Conservation (phyloP, 2,888 invertebrate species). For the Electrophaes corylata region DNA sequence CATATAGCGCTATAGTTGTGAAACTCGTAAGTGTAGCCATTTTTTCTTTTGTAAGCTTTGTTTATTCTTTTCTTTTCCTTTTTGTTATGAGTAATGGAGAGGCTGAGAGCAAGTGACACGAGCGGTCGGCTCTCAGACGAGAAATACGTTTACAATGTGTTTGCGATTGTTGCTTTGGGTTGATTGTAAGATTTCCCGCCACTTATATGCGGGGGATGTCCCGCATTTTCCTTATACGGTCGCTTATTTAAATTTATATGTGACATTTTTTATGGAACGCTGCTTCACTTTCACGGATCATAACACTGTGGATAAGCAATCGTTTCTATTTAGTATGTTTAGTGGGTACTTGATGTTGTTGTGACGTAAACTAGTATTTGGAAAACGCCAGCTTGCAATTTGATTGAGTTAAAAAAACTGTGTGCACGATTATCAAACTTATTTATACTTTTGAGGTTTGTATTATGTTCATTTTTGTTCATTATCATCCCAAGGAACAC, state of each 20-base stretch:
- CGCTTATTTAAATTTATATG: conserved; percentile 42
- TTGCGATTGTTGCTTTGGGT: conserved; percentile 54
- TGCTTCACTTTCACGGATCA: conserved; percentile 24
- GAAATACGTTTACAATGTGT: conserved; percentile 64
- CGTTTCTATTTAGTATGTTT: neutral
- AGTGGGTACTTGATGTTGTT: neutral
- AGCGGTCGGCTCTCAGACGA: conserved; percentile 53
- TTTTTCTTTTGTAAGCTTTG: conserved; percentile 73
- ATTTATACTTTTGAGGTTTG: too few species aligned
- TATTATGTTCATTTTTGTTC: too few species aligned
- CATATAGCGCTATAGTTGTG: conserved; percentile 70
- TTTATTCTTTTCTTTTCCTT: conserved; percentile 70
- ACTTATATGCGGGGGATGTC: conserved; percentile 70
- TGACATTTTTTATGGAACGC: conserved; percentile 33
- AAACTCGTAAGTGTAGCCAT: conserved; percentile 77
- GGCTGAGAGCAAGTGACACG: conserved; percentile 59
- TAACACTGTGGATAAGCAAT: conserved; percentile 11
- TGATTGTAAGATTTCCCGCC: conserved; percentile 69
- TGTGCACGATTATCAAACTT: too few species aligned
- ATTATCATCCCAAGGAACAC: too few species aligned
- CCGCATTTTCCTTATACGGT: conserved; percentile 46
- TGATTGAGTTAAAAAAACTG: too few species aligned
- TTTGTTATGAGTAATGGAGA: conserved; percentile 74
- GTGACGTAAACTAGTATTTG: neutral
- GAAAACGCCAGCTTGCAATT: neutral